Base-by-base conservation (phyloP, 2,888 invertebrate genomes). In the Diarsia rubi region DNA sequence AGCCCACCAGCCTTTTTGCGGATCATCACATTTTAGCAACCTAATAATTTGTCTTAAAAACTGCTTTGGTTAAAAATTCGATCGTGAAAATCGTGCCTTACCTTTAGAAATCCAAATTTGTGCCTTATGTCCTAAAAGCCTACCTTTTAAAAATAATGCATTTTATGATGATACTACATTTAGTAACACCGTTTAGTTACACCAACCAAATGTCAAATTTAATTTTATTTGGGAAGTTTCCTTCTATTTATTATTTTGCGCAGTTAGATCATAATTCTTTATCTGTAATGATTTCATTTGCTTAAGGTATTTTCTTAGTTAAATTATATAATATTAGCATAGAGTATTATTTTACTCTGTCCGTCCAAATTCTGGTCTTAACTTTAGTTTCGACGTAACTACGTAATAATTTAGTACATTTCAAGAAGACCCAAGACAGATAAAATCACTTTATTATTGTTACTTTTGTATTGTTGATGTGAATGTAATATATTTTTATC, bases 331-430 rank as follows among this genome's bases (percentile, higher is more conserved):
- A 78, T 71, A 49, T 64, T 75, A 78, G 59, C 14, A 24, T 74
- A 70, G 75, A 78, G 69, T 88, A 83, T 81, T 86, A 78, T 69
- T 79, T 81, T 88, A 78, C 87, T 89, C 82, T 90, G 86, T 94
- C 94, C 94, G 94, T 94, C 94, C 94, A 93, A 92, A 90, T 88
- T 94, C 94, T 94, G 94, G 94, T 94, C 94, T 92, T 92, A 90
- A 88, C 79, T 81, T 88, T 85, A 90, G 86, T 87, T 88, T 86
- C 84, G 75, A 86, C 66, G 49, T 68, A 87, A 81, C 83, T 84
- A 83, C 83, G 83, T 86, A 82, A 82, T 76, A 74, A 57, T 78
- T 19, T 87, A 82, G 64, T 79, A 66, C 68, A 62, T 63, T 37
- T 70, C 64, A 64, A 65, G 27, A 63, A 78, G 52, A 71, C 64